Conservation (phyloP, 2,113 vertebrate genomes). For the Poicephalus meyeri region DNA sequence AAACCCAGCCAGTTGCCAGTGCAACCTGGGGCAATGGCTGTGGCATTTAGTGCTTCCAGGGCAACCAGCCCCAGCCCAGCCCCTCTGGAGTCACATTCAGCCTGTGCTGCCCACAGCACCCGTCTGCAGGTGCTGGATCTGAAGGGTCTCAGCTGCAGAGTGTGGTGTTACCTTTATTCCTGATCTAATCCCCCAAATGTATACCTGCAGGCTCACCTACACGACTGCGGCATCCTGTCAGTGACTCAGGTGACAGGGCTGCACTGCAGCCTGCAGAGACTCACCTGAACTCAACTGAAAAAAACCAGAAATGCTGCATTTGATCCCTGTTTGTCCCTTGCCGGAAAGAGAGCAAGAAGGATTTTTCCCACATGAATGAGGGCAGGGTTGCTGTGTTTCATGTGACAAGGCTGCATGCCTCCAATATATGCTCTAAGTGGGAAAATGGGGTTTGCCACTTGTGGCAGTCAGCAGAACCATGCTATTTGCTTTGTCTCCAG, state of each 20-base stretch:
- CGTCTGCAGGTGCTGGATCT: not conserved
- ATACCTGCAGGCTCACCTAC: accelerated
- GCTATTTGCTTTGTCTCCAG: not conserved
- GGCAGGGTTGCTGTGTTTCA: not conserved
- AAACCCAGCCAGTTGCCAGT: not conserved
- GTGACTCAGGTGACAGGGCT: not conserved
- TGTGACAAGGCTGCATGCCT: accelerated
- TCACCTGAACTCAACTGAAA: not conserved
- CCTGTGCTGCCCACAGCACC: not conserved
- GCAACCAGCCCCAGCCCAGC: not conserved
- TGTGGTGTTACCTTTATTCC: not conserved
- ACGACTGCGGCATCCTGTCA: accelerated
- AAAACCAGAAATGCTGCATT: not conserved
- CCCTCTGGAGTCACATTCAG: not conserved
- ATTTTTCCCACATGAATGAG: not conserved
- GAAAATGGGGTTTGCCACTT: not conserved
- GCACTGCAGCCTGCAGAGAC: not conserved
- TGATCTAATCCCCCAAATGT: not conserved
- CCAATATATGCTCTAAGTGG: not conserved
- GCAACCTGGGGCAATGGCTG: not conserved
- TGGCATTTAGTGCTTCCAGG: not conserved
- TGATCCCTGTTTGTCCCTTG: not conserved
- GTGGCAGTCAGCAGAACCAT: not conserved
- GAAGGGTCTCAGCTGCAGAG: not conserved
- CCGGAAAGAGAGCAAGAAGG: not conserved